Conservation (phyloP, 2,113 vertebrate genomes). For the Tiliqua scincoides region DNA sequence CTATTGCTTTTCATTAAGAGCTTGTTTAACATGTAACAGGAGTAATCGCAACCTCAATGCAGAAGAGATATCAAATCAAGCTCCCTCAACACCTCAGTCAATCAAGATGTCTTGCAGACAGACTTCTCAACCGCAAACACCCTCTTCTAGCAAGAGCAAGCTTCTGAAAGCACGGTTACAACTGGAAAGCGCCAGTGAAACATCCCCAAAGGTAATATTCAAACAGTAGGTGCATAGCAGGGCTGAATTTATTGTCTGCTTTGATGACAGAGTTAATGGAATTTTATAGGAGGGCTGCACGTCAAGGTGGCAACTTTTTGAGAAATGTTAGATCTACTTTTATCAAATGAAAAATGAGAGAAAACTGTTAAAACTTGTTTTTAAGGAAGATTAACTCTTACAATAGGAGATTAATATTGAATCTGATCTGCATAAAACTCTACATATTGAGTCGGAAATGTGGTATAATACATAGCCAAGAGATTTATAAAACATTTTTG, state of each 20-base stretch:
- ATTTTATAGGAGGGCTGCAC: not conserved
- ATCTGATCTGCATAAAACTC: not conserved
- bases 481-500: not conserved
- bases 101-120: slow-evolving; percentile 9
- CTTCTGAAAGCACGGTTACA: not conserved
- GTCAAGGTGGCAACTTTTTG: not conserved
- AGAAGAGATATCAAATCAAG: slow-evolving; percentile 36
- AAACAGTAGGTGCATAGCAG: not conserved
- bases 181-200: not conserved
- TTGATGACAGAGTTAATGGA: not conserved
- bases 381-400: too few species aligned
- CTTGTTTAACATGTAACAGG: slow-evolving; percentile 39
- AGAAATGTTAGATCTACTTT: not conserved
- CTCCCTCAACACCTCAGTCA: not conserved
- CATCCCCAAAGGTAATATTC: not conserved
- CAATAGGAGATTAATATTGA: not conserved
- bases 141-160: not conserved
- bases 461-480: not conserved
- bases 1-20: not conserved
- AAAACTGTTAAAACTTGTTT: too few species aligned
- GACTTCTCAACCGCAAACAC: not conserved
- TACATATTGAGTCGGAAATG: not conserved
- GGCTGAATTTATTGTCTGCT: not conserved
- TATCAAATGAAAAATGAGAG: not conserved
- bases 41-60: slow-evolving; percentile 46